These are phyloP conservation scores for Ceuthmochares aereus DNA, from an alignment of 2,113 vertebrate genomes.

Conservation along the genomic window DNA sequence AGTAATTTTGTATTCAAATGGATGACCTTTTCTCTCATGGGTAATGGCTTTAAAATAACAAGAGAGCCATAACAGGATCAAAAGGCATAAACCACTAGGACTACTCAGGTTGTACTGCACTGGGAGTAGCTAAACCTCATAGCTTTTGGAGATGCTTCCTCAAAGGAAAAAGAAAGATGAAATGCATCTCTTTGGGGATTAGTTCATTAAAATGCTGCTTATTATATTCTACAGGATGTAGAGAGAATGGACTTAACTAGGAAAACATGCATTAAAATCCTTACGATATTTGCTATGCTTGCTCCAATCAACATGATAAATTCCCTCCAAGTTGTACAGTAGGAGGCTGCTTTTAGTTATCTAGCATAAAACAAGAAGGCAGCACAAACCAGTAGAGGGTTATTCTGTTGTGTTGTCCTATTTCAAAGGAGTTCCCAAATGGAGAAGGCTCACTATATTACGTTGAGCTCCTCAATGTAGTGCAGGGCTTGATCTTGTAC, in stretches of 20 bases:
- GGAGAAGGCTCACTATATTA: neutral
- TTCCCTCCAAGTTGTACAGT: neutral
- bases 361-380: neutral
- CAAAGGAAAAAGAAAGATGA: neutral
- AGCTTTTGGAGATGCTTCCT: neutral
- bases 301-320: neutral
- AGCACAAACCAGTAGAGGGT: neutral
- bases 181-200: neutral
- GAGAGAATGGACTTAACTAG: neutral
- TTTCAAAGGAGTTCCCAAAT: neutral
- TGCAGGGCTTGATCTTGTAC: neutral
- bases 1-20: conserved; percentile 42
- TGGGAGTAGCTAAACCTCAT: neutral
- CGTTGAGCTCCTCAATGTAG: neutral
- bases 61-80: neutral
- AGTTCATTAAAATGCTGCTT: neutral
- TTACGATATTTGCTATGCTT: neutral
- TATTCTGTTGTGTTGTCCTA: neutral
- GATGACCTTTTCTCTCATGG: neutral
- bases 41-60: conserved; percentile 3
- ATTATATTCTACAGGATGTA: neutral
- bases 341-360: neutral
- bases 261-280: neutral
- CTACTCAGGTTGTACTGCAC: neutral
- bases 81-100: neutral